Base-by-base conservation (phyloP, 2,797 vertebrate species). In the Spondyliosoma cantharus region DNA sequence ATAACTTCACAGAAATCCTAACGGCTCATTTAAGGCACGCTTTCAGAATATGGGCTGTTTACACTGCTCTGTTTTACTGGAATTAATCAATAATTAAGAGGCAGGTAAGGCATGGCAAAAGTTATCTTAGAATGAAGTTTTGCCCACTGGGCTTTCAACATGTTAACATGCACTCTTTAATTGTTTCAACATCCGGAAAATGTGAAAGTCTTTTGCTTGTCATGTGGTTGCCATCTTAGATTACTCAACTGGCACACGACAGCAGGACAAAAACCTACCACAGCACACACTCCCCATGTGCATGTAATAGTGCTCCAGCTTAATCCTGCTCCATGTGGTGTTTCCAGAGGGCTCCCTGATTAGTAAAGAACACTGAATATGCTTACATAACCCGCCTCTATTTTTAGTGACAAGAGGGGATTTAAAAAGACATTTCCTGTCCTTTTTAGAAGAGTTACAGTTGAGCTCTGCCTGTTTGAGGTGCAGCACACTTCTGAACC, bases 281-380 rank as follows among this genome's bases (percentile, higher is more conserved):
- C 22, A 45, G 3, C 42, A 50, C 64, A 42, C 2, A 0, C 50
- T 72, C 68, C 60, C 15, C 56, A 15, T 53, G 24, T 37, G 48
- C 42, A 3, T 65, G 60, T 56, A 20, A 52, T 16, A 65, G 19
- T 32, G 24, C 61, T 69, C 45, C 2, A 37, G 62, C 24, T 48
- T 78, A 80, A 87, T 83, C 82, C 76, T 52, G 71, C 9, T 76
- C 58, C 60, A 65, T 80, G 80, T 69, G 78, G n/a, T 57, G 67
- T 67, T 76, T 76, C 42, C 79, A 82, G 70, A 82, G 65, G 60
- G 16, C 56, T 81, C 25, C 42, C 32, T 78, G 72, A 83, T 87
- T 67, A 78, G 24, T 53, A 54, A 57, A 46, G 46, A 87, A 75
- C 74, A 29, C 58, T 32, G 20, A 37, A 46, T 20, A 59, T 72